Base-by-base conservation (phyloP, 2,113 vertebrate species). In the Mustelus asterias region DNA sequence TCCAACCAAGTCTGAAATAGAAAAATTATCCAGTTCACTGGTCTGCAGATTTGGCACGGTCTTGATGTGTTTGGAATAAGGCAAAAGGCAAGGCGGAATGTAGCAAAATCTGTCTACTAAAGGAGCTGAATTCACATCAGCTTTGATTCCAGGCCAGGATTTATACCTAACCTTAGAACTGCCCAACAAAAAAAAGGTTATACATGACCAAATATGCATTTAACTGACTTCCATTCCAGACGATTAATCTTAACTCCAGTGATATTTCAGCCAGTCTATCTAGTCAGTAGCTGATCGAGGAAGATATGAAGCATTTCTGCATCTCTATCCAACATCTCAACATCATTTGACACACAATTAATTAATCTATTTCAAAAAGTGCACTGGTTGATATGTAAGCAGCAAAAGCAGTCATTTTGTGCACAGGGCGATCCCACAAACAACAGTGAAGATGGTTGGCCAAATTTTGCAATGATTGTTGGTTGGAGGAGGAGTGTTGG, bases 1-100 rank as follows among this genome's bases (percentile, higher is more conserved):
- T 90, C 4, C 88, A 90, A 63, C 88, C 88, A 90, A 63, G 88
- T 90, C 88, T 90, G 54, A 90, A 90, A 63, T 90, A 63, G 88
- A 26, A 90, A 90, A 90, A 90, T 92, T 92, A 65, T 65, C 29
- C 63, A n/a, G 60, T 92, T 65, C 29, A 65, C 33, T 63, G 60
- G 65, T 37, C 89, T n/a, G 29, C 63, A 65, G 89, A 65, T 37
- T 65, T 65, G 89, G 60, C 89, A 92, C 33, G 20, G 60, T 92
- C 58, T 16, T 65, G 33, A 65, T n/a, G 11, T 22, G 6, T 63
- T 20, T 33, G 88, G 24, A 29, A 29, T 26, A 76, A 10, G 9
- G 89, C 7, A 16, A 65, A 92, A 92, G 60, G 33, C 33, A 90
- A 60, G 33, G 5, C 89, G 20, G 89, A 65, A 92, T 92, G 33